Evolutionary conservation across 2,797 vertebrate species (phyloP).

Genomic region (Melanotaenia trifasciata): DNA sequence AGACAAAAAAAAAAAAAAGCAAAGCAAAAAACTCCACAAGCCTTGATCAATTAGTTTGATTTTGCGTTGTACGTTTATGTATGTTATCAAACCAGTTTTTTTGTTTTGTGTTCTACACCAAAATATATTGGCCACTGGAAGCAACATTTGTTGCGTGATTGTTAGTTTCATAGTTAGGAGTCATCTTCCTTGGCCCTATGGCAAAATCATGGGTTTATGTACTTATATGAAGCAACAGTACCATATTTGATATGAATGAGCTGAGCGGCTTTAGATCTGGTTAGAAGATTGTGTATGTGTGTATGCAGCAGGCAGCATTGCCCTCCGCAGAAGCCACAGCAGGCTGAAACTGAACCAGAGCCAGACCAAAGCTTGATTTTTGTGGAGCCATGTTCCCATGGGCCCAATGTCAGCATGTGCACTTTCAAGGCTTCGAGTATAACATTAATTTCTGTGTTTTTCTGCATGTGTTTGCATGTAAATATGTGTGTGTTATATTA

Average conservation of each 20-base stretch:
- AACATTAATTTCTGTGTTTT: constrained; percentile 6
- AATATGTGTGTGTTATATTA: constrained; percentile 24
- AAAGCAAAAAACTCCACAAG: neutral
- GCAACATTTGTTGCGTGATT: constrained; percentile 11
- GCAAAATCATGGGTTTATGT: constrained; percentile 28
- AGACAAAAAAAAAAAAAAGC: too few relatives aligned
- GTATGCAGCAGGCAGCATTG: constrained; percentile 46
- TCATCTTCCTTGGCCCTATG: constrained; percentile 32
- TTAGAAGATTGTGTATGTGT: constrained; percentile 45
- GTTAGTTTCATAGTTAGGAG: constrained; percentile 15
- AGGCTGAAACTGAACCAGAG: constrained; percentile 62
- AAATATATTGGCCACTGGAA: constrained; percentile 24
- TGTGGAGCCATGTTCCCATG: constrained; percentile 63
- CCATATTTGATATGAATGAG: constrained; percentile 59
- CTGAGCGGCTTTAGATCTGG: constrained; percentile 60
- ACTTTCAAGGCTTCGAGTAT: constrained; percentile 27
- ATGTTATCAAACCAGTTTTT: neutral
- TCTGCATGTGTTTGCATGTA: constrained; percentile 22
- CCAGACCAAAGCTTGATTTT: constrained; percentile 68
- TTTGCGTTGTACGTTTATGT: constrained; percentile 23
- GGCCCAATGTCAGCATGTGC: constrained; percentile 27
- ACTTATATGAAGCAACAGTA: constrained; percentile 16
- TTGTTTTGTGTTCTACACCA: constrained; percentile 6
- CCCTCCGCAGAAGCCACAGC: constrained; percentile 69
- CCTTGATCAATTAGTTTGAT: constrained; percentile 9